Evolutionary conservation across 2,113 vertebrate genomes (phyloP).

Genomic region (Pholis gunnellus): DNA sequence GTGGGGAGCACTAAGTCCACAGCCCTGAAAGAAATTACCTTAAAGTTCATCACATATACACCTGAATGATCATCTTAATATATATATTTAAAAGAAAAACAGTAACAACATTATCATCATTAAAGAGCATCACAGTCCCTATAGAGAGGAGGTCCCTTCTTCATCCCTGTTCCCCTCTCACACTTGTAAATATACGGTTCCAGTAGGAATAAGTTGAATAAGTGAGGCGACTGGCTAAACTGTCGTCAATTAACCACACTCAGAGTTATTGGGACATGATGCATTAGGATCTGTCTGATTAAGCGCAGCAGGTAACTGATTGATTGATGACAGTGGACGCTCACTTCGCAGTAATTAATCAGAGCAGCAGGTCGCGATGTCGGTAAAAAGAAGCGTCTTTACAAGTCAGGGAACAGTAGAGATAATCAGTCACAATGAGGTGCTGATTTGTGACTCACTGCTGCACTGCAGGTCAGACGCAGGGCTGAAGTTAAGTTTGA

Average conservation of each 20-base stretch:
- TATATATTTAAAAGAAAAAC: no score
- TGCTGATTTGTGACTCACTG: neutral
- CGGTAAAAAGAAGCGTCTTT: neutral
- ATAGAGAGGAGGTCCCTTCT: neutral
- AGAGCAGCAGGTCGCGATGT: neutral
- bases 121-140: no score
- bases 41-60: no score
- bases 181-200: neutral
- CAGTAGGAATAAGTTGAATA: neutral
- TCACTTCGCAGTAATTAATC: conserved; percentile 1
- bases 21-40: no score
- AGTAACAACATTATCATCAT: no score
- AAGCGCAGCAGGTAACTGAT: neutral
- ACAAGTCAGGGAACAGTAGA: neutral
- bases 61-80: no score
- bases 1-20: no score
- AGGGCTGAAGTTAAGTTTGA: neutral
- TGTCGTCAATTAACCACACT: neutral
- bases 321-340: conserved; percentile 4
- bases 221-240: neutral
- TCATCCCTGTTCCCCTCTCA: neutral
- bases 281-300: conserved; percentile 8
- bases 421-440: neutral
- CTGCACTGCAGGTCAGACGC: neutral
- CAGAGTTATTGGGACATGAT: neutral